Evolutionary conservation across 1,140 invertebrate species (phyloP), one percentile per base, ranked within the genome.

Genomic region (Pseudomyrmex dendroicus): DNA sequence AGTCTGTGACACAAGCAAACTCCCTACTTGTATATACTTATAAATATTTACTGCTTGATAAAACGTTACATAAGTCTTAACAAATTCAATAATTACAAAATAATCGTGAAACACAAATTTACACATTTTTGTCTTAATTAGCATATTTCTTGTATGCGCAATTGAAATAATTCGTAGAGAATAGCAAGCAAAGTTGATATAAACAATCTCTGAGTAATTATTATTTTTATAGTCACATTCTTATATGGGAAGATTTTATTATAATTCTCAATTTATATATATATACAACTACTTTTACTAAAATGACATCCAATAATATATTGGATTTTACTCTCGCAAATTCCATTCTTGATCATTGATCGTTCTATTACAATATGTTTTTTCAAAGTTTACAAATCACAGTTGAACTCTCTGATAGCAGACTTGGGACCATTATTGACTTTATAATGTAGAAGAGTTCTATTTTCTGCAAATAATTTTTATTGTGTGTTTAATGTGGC

Each of bases 1-100:
- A 57, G 70, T 17, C 7, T 70, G 52, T 50, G 61, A 72, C 15
- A 61, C 20, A 70, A 80, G 25, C 10, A 25, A 1, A 5, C 54
- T 25, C 17, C 57, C 5, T 59, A 10, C 35, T 46, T 20, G n/a
- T 66, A 13, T 35, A 56, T 15, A 15, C 25, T 20, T 13, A n/a
- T 56, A 66, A 67, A 78, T 46, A 13, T 52, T 10, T 52, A 15
- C 17, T 46, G 35, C 5, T 12, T 25, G 10, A 73, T 62, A 50
- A 52, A 25, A 25, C 13, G 10, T 67, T 17, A 9, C 66, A n/a
- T n/a, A 17, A 78, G 56, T 57, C 50, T 52, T 70, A 59, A 70
- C 54, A 78, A 62, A 48, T 78, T 70, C 2, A 77, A 12, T 70
- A 20, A 70, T n/a, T 59, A 44, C 15, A 44, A 70, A 78, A 59